phyloP scores from a whole-genome alignment of 2,888 invertebrate species.

The Serrognathus titanus region DNA sequence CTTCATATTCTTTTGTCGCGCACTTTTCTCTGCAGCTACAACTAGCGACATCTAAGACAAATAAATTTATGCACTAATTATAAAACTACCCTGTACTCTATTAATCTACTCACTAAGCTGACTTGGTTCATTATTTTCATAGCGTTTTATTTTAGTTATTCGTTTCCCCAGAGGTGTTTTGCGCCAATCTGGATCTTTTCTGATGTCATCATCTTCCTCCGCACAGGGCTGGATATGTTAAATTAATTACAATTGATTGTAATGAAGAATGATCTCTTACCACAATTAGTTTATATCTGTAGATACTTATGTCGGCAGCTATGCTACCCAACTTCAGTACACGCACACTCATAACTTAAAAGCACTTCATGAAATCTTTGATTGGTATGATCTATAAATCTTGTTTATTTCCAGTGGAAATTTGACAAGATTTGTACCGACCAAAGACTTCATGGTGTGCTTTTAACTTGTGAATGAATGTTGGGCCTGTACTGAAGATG shows the following conservation, averaged over 20 bases:
- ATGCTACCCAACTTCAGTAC: background rate
- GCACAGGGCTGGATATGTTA: background rate
- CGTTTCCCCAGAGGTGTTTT: conserved; percentile 61
- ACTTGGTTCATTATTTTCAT: background rate
- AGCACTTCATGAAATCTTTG: too few species aligned
- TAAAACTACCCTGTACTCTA: background rate
- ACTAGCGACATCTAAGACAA: conserved; percentile 24
- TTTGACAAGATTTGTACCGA: too few species aligned
- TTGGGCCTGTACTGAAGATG: too few species aligned
- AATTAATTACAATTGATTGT: background rate
- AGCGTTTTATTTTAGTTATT: conserved; percentile 1
- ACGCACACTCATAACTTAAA: too few species aligned
- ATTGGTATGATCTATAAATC: too few species aligned
- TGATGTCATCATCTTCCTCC: conserved; percentile 40
- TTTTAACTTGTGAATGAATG: too few species aligned
- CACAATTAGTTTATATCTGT: background rate
- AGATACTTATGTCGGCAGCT: background rate
- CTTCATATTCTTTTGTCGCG: conserved; percentile 55
- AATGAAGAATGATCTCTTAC: background rate
- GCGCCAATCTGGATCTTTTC: conserved; percentile 67
- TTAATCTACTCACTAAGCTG: background rate
- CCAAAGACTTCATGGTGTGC: too few species aligned
- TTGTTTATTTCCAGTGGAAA: too few species aligned
- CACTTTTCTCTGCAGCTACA: conserved; percentile 63
- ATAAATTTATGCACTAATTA: background rate